Percentiles rank a stretch among this genome's conserved stretches.
These are phyloP conservation scores for Leptopilina syphax DNA, from an alignment of 2,888 invertebrate species.

Conservation along the genomic window DNA sequence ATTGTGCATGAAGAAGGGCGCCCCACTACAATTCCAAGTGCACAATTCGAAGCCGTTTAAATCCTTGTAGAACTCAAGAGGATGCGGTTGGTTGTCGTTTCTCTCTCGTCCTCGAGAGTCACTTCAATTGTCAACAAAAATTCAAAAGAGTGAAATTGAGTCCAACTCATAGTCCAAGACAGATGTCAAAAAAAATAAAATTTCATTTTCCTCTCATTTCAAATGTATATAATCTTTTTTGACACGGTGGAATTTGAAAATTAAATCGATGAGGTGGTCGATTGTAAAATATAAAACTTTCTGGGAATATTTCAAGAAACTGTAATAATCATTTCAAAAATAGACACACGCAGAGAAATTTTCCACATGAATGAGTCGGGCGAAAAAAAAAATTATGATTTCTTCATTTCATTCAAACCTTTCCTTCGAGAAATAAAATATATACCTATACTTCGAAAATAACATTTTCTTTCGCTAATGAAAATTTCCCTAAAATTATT, in stretches of 20 bases:
- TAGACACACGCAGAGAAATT: conserved; percentile 39
- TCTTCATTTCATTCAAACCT: not conserved
- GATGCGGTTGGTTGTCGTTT: conserved; percentile 70
- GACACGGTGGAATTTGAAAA: conserved; percentile 29
- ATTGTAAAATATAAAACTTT: conserved; percentile 12
- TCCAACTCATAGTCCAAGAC: conserved; percentile 53
- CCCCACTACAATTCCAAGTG: conserved; percentile 48
- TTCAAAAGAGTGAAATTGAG: conserved; percentile 76
- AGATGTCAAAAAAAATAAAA: conserved; percentile 29
- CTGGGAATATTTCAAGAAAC: not conserved
- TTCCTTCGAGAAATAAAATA: too few species aligned
- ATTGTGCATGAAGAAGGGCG: conserved; percentile 39
- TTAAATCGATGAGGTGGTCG: conserved; percentile 38
- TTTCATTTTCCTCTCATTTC: conserved; percentile 25
- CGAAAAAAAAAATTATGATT: conserved; percentile 1
- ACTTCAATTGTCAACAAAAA: conserved; percentile 70
- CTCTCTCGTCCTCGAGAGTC: conserved; percentile 67
- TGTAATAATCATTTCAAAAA: conserved; percentile 16
- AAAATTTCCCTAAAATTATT: too few species aligned
- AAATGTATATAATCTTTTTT: not conserved
- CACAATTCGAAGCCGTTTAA: conserved; percentile 72
- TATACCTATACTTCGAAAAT: too few species aligned
- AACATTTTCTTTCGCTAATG: too few species aligned
- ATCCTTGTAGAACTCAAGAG: conserved; percentile 70
- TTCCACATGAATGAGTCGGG: conserved; percentile 17